Evolutionary conservation across 2,797 vertebrate genomes (phyloP).

Genomic region (Bufotes viridis): DNA sequence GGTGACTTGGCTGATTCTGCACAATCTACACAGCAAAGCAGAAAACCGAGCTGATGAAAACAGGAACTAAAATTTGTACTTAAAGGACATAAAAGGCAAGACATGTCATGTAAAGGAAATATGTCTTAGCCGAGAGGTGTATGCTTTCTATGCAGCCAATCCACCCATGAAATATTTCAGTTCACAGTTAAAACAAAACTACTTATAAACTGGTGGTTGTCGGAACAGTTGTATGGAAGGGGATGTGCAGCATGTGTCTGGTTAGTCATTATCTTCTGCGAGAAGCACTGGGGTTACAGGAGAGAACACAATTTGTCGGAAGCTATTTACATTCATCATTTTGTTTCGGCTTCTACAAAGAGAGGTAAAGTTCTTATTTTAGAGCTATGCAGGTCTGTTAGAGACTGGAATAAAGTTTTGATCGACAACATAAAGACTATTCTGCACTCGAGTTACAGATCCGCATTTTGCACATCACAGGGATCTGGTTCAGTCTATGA

Average conservation of each 20-base stretch:
- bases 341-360: slow-evolving; percentile 10
- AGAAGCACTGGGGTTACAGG: not conserved
- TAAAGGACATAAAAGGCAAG: not conserved
- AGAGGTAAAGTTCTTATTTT: slow-evolving; percentile 18
- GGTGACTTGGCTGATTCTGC: not conserved
- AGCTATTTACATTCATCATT: slow-evolving; percentile 33
- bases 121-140: not conserved
- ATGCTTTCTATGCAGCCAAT: not conserved
- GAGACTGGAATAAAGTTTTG: slow-evolving; percentile 1
- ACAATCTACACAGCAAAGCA: not conserved
- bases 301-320: not conserved
- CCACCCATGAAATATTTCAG: slow-evolving; percentile 17
- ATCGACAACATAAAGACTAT: slow-evolving; percentile 12
- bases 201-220: not conserved
- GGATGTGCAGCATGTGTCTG: not conserved
- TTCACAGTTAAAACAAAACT: not conserved
- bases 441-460: slow-evolving; percentile 3
- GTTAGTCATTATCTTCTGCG: slow-evolving; percentile 15
- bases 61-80: not conserved
- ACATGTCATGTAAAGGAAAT: not conserved
- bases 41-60: not conserved
- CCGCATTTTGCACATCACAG: slow-evolving; percentile 16
- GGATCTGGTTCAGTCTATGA: not conserved
- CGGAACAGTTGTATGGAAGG: not conserved
- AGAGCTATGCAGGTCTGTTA: not conserved